These are phyloP conservation scores for Pantherophis vulpinus DNA, from an alignment of 2,797 vertebrate species.

Conservation along the genomic window DNA sequence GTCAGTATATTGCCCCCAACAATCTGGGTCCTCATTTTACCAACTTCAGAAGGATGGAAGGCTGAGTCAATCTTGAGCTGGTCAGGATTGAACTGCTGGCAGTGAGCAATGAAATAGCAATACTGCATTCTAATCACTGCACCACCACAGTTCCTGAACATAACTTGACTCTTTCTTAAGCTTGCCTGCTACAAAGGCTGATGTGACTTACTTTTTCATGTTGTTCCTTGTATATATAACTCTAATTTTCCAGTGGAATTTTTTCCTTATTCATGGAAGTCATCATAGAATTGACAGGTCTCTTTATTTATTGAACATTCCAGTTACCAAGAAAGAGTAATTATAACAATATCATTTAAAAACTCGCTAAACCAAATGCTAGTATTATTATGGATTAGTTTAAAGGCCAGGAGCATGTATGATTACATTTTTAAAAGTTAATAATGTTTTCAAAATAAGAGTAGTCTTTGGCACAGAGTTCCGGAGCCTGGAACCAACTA, in stretches of 20 bases:
- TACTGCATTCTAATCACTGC: too few species aligned
- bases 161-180: not conserved
- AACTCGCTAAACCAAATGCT: not conserved
- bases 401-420: not conserved
- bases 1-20: too few species aligned
- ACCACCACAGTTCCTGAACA: not conserved
- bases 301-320: not conserved
- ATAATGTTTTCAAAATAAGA: not conserved
- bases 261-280: not conserved
- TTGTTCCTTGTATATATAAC: not conserved
- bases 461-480: not conserved
- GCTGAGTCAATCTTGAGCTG: too few species aligned
- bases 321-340: not conserved
- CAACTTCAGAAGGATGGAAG: too few species aligned
- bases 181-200: not conserved
- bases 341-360: not conserved
- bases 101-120: too few species aligned
- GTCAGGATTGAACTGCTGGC: too few species aligned
- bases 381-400: not conserved
- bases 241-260: not conserved
- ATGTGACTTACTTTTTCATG: not conserved
- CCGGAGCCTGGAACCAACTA: not conserved
- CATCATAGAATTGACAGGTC: not conserved
- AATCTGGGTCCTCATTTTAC: too few species aligned
- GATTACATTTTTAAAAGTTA: not conserved